Conservation (phyloP, 2,797 vertebrate species). For the Fundulus diaphanus region DNA sequence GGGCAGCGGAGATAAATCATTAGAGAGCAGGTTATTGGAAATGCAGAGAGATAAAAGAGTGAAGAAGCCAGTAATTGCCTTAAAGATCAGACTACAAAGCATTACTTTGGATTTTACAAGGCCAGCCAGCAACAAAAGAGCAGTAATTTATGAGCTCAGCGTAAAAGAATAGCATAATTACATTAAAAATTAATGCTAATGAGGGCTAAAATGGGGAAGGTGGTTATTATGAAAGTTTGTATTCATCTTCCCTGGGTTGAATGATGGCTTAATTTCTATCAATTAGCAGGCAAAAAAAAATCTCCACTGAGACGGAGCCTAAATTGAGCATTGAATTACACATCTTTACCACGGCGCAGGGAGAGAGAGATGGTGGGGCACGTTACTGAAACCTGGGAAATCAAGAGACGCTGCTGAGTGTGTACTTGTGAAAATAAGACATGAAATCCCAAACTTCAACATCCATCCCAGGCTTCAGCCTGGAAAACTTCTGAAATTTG, state of each 20-base stretch:
- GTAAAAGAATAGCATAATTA: conserved; percentile 99
- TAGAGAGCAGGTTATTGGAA: conserved; percentile 92
- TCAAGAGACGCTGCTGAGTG: conserved; percentile 33
- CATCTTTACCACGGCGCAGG: conserved; percentile 85
- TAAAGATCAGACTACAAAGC: conserved; percentile 99
- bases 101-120: conserved; percentile 99
- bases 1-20: conserved; percentile 84
- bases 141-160: conserved; percentile 99
- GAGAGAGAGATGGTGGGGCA: conserved; percentile 69
- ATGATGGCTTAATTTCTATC: conserved; percentile 99
- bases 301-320: conserved; percentile 92
- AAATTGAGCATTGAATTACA: conserved; percentile 99
- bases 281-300: conserved; percentile 95
- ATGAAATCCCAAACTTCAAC: conserved; percentile 20
- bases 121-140: conserved; percentile 99
- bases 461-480: conserved; percentile 1
- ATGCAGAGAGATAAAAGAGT: conserved; percentile 90
- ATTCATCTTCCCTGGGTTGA: conserved; percentile 99
- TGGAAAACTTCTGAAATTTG: neutral
- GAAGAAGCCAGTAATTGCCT: conserved; percentile 98
- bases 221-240: conserved; percentile 99
- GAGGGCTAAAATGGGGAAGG: conserved; percentile 99
- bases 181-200: conserved; percentile 99
- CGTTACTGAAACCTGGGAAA: conserved; percentile 75
- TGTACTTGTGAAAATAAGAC: conserved; percentile 22